Base-by-base conservation (phyloP, 2,113 vertebrate species). In the Pholis gunnellus region DNA sequence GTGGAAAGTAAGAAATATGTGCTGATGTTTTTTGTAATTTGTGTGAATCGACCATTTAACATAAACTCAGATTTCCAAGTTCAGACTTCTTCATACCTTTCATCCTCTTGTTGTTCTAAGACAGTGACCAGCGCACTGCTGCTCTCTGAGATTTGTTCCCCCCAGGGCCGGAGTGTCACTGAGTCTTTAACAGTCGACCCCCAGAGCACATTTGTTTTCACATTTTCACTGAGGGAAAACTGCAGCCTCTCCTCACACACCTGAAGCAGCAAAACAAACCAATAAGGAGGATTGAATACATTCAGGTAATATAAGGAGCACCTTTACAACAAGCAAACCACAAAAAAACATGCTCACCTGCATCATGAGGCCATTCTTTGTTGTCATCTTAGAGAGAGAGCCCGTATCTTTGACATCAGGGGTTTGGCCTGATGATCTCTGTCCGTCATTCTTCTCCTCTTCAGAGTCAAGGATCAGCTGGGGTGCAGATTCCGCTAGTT, bases 211-310 rank as follows among this genome's bases (percentile, higher is more conserved):
- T 97, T 97, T 84, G 96, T 95, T 68, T 96, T 96, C 87, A 97
- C 96, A 17, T 97, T 96, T 91, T 97, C 97, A 90, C 96, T 93
- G 61, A 98, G 94, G 6, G 96, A 97, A 90, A 95, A 95, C 91
- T 97, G 95, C 59, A 97, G 91, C 79, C 96, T 96, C 79, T 98
- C 97, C 81, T 97, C 96, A 91, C 96, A 97, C 83, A 98, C 96
- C 96, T 98, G 94, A 66, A 65, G 81, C n/a, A 76, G 69, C 40
- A 82, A 17, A 59, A 48, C 4, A 56, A 79, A 71, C 29, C 34
- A 69, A 65, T 34, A 38, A 72, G 54, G 3, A 40, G 1, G 4
- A 5, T 9, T 48, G 20, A 81, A 63, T 59, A 40, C 36, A 34
- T 18, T 25, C 2, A 52, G 66, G 5, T 38, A 38, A 70, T 9